Evolutionary conservation across 2,797 vertebrate species (phyloP).

Genomic region (Vireo griseus): DNA sequence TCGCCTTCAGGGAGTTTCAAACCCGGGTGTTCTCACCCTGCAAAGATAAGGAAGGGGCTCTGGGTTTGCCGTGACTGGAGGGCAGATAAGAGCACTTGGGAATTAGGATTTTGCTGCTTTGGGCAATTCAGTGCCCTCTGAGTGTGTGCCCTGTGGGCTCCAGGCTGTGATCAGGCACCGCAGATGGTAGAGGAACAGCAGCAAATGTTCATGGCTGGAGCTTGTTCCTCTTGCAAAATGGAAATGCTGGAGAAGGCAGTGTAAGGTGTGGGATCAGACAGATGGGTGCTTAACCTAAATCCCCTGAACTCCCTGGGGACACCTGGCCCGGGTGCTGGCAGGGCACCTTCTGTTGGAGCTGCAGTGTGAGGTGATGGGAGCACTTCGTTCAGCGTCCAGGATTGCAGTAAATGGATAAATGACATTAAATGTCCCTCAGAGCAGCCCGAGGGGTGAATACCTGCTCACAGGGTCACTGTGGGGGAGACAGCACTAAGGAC

Average conservation of each 20-base stretch:
- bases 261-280: neutral
- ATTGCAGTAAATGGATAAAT: accelerated
- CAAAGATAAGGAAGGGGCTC: too few relatives aligned
- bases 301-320: neutral
- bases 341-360: neutral
- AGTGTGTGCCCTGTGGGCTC: neutral
- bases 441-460: accelerated
- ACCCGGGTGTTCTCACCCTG: neutral
- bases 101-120: neutral
- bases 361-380: neutral
- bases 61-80: neutral
- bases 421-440: accelerated
- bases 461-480: accelerated
- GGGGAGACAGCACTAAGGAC: neutral
- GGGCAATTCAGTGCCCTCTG: too few relatives aligned
- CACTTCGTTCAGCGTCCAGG: accelerated
- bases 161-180: neutral
- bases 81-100: neutral
- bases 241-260: neutral
- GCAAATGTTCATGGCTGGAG: accelerated
- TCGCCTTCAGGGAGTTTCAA: neutral
- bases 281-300: neutral
- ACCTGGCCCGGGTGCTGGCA: neutral
- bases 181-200: accelerated
- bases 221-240: accelerated